Evolutionary conservation across 2,113 vertebrate genomes (phyloP).

Genomic region (Junco hyemalis): DNA sequence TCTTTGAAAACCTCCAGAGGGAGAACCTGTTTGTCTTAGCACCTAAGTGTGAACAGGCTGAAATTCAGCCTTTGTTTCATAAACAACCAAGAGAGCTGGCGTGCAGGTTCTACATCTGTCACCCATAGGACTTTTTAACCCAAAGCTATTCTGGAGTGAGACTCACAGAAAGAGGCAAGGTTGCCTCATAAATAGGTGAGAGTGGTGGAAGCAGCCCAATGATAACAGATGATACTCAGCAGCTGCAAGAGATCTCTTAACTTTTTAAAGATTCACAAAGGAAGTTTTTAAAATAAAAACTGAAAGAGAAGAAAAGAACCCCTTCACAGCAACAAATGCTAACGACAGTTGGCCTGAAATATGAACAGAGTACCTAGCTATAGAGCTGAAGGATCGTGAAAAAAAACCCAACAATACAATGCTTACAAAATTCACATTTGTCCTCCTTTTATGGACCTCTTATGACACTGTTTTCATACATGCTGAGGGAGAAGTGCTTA

Average conservation of each 20-base stretch:
- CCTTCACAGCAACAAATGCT: neutral
- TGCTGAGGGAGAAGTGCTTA: slow-evolving; percentile 18
- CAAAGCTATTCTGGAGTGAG: neutral
- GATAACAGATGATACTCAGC: neutral
- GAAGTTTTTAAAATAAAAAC: neutral
- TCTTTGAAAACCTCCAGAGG: neutral
- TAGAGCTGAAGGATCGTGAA: neutral
- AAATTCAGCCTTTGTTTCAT: neutral
- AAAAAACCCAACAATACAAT: neutral
- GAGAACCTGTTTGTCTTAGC: neutral
- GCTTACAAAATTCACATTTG: neutral
- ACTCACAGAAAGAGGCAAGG: neutral
- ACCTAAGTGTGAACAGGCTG: neutral
- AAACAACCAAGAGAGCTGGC: neutral
- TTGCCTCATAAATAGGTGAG: neutral
- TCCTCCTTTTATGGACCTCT: slow-evolving; percentile 2
- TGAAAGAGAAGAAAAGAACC: accelerated
- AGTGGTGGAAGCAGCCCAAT: neutral
- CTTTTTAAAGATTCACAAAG: neutral
- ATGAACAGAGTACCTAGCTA: neutral
- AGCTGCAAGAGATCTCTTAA: neutral
- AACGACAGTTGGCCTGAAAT: neutral
- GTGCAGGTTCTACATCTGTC: neutral
- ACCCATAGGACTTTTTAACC: neutral
- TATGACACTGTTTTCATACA: neutral